Conservation (phyloP, 1,140 invertebrate species). For the Drosophila varians region DNA sequence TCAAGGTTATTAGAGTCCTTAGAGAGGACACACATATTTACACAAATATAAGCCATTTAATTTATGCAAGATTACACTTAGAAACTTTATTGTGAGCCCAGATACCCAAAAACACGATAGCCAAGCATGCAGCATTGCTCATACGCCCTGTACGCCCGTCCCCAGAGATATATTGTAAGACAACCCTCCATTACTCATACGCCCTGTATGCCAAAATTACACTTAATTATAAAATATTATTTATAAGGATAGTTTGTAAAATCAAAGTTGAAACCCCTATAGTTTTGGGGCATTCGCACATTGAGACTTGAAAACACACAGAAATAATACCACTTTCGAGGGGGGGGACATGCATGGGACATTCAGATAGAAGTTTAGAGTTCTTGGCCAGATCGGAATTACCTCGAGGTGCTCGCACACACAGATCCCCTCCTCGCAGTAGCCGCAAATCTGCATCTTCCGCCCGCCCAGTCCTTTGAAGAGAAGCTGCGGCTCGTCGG, state of each 20-base stretch:
- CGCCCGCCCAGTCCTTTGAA: constrained; percentile 75
- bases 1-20: neutral
- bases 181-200: neutral
- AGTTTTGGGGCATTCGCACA: neutral
- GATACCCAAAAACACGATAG: neutral
- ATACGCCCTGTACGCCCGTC: neutral
- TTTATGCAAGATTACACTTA: no score
- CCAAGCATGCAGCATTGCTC: neutral
- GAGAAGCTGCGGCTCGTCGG: constrained; percentile 74
- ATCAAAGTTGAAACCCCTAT: neutral
- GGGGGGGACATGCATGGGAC: constrained; percentile 15
- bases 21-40: neutral
- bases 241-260: neutral
- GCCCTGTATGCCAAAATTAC: neutral
- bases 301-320: neutral
- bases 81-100: no score
- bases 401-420: constrained; percentile 83
- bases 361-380: constrained; percentile 2
- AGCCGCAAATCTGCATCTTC: constrained; percentile 75
- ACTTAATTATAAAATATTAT: neutral
- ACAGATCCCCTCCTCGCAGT: constrained; percentile 83
- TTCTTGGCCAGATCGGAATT: constrained; percentile 41
- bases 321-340: constrained; percentile 7
- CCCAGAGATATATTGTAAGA: no score
- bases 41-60: neutral